phyloP scores from a whole-genome alignment of 2,797 vertebrate genomes.

The Paramormyrops hopkinsi region DNA sequence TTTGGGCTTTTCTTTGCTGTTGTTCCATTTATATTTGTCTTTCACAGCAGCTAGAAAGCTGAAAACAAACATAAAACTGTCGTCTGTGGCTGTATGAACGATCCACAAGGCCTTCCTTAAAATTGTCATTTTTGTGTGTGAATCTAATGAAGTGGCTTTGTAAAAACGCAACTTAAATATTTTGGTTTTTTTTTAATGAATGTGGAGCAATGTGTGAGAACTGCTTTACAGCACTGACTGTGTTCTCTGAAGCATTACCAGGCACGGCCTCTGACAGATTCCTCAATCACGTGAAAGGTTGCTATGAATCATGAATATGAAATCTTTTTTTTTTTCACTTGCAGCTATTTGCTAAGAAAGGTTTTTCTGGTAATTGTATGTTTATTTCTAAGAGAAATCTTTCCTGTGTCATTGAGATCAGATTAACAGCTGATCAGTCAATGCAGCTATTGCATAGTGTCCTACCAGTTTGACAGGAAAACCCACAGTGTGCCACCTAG shows the following conservation, averaged over 20 bases:
- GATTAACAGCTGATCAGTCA: neutral
- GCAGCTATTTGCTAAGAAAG: neutral
- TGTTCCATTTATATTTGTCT: neutral
- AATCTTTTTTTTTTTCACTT: neutral
- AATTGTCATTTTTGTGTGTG: neutral
- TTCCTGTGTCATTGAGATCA: neutral
- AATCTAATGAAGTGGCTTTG: neutral
- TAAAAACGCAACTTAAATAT: neutral
- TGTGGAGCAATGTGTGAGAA: neutral
- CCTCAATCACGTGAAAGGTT: neutral
- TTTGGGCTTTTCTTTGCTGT: neutral
- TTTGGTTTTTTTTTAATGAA: neutral
- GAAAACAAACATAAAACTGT: neutral
- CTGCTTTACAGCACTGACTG: neutral
- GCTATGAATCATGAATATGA: neutral
- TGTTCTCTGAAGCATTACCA: neutral
- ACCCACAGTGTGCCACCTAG: neutral
- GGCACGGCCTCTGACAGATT: neutral
- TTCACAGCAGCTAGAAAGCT: neutral
- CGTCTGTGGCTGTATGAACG: slow-evolving; percentile 1
- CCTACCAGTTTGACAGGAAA: neutral
- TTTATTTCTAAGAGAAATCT: slow-evolving; percentile 1
- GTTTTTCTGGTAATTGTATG: neutral
- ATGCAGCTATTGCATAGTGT: neutral
- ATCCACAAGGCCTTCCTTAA: slow-evolving; percentile 6